These are phyloP conservation scores for Sebastes dallii DNA, from an alignment of 2,797 vertebrate species.

Conservation along the genomic window DNA sequence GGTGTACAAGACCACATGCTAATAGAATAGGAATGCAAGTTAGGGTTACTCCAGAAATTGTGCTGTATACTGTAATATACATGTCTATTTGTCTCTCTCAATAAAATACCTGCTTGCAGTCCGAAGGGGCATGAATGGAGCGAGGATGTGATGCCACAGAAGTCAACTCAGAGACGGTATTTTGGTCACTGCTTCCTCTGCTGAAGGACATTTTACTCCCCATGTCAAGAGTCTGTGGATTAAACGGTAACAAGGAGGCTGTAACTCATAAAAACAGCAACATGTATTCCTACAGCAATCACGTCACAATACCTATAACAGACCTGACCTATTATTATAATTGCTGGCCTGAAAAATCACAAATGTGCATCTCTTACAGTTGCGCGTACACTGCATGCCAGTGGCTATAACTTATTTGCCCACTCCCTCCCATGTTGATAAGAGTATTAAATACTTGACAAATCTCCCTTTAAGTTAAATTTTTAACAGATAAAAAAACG, in stretches of 20 bases:
- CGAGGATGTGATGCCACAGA: constrained; percentile 52
- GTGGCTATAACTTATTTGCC: not conserved
- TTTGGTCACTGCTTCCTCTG: constrained; percentile 70
- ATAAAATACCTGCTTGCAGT: constrained; percentile 69
- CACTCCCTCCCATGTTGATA: too few relatives aligned
- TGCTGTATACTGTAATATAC: not conserved
- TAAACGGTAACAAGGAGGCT: constrained; percentile 47
- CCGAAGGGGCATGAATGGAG: constrained; percentile 44
- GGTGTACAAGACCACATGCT: not conserved
- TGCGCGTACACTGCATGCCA: not conserved
- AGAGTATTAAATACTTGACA: too few relatives aligned
- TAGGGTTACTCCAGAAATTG: not conserved
- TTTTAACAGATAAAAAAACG: too few relatives aligned
- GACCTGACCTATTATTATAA: not conserved
- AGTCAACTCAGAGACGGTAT: constrained; percentile 64
- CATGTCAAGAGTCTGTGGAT: constrained; percentile 72
- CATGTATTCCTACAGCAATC: not conserved
- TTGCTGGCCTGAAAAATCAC: not conserved
- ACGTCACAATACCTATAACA: not conserved
- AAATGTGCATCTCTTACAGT: not conserved
- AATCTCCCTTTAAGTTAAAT: too few relatives aligned
- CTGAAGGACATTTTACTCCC: constrained; percentile 76
- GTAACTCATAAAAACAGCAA: constrained; percentile 7
- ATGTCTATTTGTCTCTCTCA: not conserved
- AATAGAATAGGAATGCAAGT: not conserved